Evolutionary conservation across 2,113 vertebrate genomes (phyloP), one percentile per base, ranked within the genome.

Genomic region (Leptobrachium ailaonicum): DNA sequence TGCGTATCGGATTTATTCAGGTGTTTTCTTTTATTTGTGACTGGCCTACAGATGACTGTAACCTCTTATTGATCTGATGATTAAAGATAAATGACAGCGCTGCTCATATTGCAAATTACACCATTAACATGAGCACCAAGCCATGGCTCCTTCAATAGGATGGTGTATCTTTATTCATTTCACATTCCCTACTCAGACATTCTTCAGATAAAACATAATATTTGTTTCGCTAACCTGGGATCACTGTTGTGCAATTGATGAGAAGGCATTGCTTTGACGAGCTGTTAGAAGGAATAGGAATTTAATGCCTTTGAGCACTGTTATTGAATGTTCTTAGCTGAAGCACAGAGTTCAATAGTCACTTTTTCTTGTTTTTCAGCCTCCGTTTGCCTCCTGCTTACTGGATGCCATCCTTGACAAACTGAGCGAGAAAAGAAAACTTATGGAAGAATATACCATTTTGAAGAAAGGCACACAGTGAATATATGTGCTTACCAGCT

Each of bases 401-500:
- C 90, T 94, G 90, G 94, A 96, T 89, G 91, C 94, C 76, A 40
- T 97, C 84, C 85, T 92, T 83, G 90, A 93, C 89, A 97, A 98
- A 94, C 94, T 98, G 93, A 94, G 94, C 91, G 96, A 97, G 89
- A 94, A 91, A 88, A 95, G 94, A 88, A 94, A 94, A 88, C 92
- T 98, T 82, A 83, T 91, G 89, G 95, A 97, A 94, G 94, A 94
- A 83, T 95, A 94, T 86, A 91, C 88, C 85, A 87, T 85, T 87
- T 88, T 96, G 73, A 73, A 89, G 89, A 94, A 92, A 89, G 87
- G 89, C 83, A 85, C 84, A 88, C 88, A 86, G 85, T 92, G 83
- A 87, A 58, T 12, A 6, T 7, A 54, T 54, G 32, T 58, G 40
- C 3, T 5, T 14, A 60, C 2, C 56, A 14, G 10, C 56, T 60